Evolutionary conservation across 2,113 vertebrate genomes (phyloP), one percentile per base, ranked within the genome.

Genomic region (Tetraodon nigroviridis): DNA sequence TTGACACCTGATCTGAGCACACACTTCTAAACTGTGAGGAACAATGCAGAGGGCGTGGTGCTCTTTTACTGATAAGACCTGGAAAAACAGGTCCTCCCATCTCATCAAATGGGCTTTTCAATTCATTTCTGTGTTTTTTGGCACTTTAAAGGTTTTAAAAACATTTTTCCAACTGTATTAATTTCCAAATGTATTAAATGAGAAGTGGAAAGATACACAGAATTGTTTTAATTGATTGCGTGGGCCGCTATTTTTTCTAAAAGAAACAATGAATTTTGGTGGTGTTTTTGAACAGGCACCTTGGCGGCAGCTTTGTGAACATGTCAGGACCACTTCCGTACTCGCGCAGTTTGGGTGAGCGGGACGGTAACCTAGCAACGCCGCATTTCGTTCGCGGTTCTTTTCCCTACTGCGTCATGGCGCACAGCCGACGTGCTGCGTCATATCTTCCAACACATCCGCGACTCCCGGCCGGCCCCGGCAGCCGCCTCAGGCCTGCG

Each of bases 401-500:
- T 37, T 37, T 11, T 37, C 12, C 12, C 24, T n/a, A 7, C 7
- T 64, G 55, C 87, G 86, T 83, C 2, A 42, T n/a, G 62, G 76
- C 85, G 84, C 42, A 66, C 0, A 64, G 0, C n/a, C 66, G 51
- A 13, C 60, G 64, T 80, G 18, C 2, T 32, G 72, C 89, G 89
- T 91, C 86, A 91, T 89, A 83, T 80, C 82, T 90, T 86, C 89
- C 88, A 91, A 87, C 90, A 78, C 83, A 70, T 51, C 69, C 77
- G 51, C 64, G 58, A 76, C 79, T 78, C 71, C 80, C 68, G 81
- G 68, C 67, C 71, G 66, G 70, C 49, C 59, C 81, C 12, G 71
- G 76, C 56, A 75, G 76, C 49, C 57, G 64, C 72, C 68, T 41
- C 61, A 64, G 84, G 78, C 70, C 81, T 71, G 56, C 61, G 67